These are phyloP conservation scores for Podiceps cristatus DNA, from an alignment of 2,113 vertebrate species.

Conservation along the genomic window DNA sequence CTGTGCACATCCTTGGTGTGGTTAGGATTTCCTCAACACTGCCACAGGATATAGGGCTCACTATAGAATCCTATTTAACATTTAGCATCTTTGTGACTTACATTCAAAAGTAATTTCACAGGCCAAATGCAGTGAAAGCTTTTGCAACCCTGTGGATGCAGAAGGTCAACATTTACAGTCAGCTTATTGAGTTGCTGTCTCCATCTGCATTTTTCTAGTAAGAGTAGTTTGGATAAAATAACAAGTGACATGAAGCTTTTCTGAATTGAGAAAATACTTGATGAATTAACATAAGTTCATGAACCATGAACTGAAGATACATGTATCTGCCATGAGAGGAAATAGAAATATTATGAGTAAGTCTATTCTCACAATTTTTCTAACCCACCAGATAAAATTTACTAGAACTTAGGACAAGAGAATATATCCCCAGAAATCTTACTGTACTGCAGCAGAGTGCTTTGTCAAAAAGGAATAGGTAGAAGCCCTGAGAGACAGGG, in stretches of 20 bases:
- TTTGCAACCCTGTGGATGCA: neutral
- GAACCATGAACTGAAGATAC: neutral
- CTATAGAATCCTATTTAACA: neutral
- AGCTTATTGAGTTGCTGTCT: neutral
- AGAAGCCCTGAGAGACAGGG: neutral
- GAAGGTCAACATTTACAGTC: neutral
- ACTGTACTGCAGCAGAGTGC: neutral
- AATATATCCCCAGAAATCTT: neutral
- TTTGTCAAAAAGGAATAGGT: neutral
- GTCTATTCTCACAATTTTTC: neutral
- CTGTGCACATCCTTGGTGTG: neutral
- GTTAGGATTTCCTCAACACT: neutral
- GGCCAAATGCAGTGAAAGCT: neutral
- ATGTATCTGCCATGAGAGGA: neutral
- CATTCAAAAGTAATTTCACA: neutral
- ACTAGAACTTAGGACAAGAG: neutral
- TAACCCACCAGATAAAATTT: neutral
- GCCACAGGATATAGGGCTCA: neutral
- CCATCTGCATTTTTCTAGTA: neutral
- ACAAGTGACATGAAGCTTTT: neutral
- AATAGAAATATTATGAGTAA: slow-evolving; percentile 19
- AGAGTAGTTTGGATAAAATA: neutral
- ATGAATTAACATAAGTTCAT: neutral
- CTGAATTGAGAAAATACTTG: slow-evolving; percentile 20
- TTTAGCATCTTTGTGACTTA: neutral